Evolutionary conservation across 1,140 invertebrate genomes (phyloP), one percentile per base, ranked within the genome.

Genomic region (Luehdorfia chinensis): DNA sequence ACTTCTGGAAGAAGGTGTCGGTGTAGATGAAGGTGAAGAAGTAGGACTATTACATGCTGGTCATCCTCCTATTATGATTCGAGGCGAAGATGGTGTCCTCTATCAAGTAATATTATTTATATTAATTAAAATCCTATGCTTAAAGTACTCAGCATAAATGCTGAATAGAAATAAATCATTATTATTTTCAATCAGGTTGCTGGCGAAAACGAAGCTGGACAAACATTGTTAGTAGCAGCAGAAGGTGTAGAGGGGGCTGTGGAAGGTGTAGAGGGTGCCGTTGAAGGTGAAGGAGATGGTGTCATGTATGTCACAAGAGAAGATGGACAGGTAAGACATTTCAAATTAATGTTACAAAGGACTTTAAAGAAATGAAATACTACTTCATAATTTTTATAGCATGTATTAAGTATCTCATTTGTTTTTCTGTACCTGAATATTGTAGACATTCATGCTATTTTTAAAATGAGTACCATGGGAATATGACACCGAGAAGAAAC

Each of bases 131-230:
- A n/a, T n/a, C n/a, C n/a, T n/a, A n/a, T n/a, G n/a, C n/a, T n/a
- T n/a, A n/a, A n/a, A n/a, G n/a, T n/a, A n/a, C n/a, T n/a, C n/a
- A n/a, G n/a, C n/a, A n/a, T n/a, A n/a, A n/a, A n/a, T n/a, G n/a
- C n/a, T n/a, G n/a, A n/a, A n/a, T n/a, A n/a, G n/a, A n/a, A n/a
- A n/a, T n/a, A n/a, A 14, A 1, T 18, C 8, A 18, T 25, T 8
- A 41, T 30, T 9, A 5, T 18, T 11, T 21, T 36, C 4, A 76
- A 67, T 57, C 62, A 90, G 84, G 92, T 95, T 12, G 91, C 93
- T 0, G 93, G 93, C 4, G 92, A 94, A 60, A 93, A 93, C 51
- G 93, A 93, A 47, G 91, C 91, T 15, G 93, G 93, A 0, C 92
- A 94, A 60, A 93, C 93, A 0, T 75, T 94, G 12, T 31, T 64